Conservation (phyloP, 2,888 invertebrate genomes). For the Galeopsomyia nigrocyanea region DNA sequence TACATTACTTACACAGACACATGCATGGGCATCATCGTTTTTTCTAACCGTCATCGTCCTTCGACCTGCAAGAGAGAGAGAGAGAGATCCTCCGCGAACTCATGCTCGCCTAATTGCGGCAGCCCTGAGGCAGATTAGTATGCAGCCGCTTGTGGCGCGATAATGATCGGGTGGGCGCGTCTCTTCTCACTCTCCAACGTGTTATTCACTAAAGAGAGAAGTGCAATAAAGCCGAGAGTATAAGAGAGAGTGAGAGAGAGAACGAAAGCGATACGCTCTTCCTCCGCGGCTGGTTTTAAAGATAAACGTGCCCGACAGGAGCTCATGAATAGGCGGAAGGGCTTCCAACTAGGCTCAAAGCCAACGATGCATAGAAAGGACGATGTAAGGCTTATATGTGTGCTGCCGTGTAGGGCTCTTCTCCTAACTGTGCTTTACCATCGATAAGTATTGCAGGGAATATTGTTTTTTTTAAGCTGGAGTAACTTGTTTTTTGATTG, state of each 20-base stretch:
- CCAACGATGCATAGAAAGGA: not conserved
- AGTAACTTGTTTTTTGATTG: no score
- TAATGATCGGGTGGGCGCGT: conserved; percentile 43
- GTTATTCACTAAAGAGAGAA: no score
- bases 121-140: conserved; percentile 63
- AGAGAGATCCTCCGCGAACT: conserved; percentile 50
- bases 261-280: not conserved
- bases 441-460: no score
- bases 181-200: not conserved
- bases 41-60: conserved; percentile 28
- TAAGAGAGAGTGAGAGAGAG: conserved; percentile 36
- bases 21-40: conserved; percentile 12
- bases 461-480: no score
- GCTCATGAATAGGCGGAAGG: conserved; percentile 54
- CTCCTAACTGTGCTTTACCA: no score
- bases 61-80: conserved; percentile 5
- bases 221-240: conserved; percentile 38
- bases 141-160: conserved; percentile 50
- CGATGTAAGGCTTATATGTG: no score
- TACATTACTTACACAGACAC: no score
- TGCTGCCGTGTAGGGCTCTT: no score
- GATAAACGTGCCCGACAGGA: conserved; percentile 63
- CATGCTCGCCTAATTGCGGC: conserved; percentile 62
- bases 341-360: not conserved
- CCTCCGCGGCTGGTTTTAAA: conserved; percentile 54